These are phyloP conservation scores for Brachystomella parvula DNA, from an alignment of 1,140 invertebrate species.

Conservation along the genomic window DNA sequence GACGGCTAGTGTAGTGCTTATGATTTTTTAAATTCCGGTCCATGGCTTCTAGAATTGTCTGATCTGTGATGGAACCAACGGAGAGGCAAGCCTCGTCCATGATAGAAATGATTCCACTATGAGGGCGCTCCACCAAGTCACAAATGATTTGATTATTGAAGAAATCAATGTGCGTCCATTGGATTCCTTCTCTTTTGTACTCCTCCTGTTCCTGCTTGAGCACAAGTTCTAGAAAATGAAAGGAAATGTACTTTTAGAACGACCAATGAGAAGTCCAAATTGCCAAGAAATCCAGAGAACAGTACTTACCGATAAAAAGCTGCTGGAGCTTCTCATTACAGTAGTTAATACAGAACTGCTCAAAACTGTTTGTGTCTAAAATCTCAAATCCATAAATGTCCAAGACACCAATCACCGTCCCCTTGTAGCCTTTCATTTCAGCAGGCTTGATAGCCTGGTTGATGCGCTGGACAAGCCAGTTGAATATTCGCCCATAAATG, in stretches of 20 bases:
- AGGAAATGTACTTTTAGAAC: conserved; percentile 19
- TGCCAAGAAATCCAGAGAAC: too few species aligned
- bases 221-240: conserved; percentile 64
- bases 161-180: conserved; percentile 82
- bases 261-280: background rate
- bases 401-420: conserved; percentile 85
- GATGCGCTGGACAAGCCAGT: conserved; percentile 82
- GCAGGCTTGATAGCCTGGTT: conserved; percentile 69
- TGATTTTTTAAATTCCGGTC: conserved; percentile 78
- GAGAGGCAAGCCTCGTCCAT: conserved; percentile 91
- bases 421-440: conserved; percentile 45
- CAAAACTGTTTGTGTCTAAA: conserved; percentile 58
- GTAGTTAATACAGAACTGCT: conserved; percentile 68
- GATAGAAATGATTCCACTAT: conserved; percentile 84
- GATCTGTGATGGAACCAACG: conserved; percentile 83
- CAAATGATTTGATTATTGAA: conserved; percentile 76
- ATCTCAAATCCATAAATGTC: conserved; percentile 98
- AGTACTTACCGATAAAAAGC: conserved; percentile 82
- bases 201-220: conserved; percentile 94
- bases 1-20: conserved; percentile 81
- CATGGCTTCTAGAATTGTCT: conserved; percentile 86
- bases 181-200: conserved; percentile 82
- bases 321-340: conserved; percentile 96
- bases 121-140: conserved; percentile 80
- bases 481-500: conserved; percentile 55